phyloP scores from a whole-genome alignment of 1,140 invertebrate genomes.

The Aphaenogaster ashmeadi region DNA sequence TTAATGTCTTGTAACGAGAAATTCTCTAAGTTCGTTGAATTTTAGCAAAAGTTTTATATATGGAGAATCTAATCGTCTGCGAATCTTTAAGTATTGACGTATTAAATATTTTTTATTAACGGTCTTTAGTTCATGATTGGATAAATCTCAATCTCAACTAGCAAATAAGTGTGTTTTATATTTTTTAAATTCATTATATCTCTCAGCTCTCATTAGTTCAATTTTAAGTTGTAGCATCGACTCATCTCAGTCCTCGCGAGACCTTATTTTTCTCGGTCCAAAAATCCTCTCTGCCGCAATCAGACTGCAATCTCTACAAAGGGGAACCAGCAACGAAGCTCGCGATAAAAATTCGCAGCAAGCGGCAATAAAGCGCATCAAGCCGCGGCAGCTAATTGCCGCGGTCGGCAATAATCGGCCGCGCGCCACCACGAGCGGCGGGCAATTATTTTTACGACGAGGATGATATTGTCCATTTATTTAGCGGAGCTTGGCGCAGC shows the following conservation, averaged over 20 bases:
- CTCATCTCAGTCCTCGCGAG: not conserved
- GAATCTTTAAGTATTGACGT: not conserved
- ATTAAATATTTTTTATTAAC: not conserved
- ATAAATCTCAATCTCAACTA: not conserved
- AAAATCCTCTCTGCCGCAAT: conserved; percentile 45
- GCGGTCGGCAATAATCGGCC: conserved; percentile 73
- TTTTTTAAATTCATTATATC: not conserved
- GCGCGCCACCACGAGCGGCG: conserved; percentile 55
- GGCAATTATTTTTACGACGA: conserved; percentile 77
- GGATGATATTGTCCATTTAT: conserved; percentile 78
- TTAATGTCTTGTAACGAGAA: not conserved
- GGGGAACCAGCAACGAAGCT: conserved; percentile 41
- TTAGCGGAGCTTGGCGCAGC: conserved; percentile 67
- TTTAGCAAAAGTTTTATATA: not conserved
- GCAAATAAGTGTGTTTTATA: not conserved
- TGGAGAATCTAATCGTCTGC: not conserved
- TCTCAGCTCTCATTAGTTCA: not conserved
- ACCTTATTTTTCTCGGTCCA: conserved; percentile 44
- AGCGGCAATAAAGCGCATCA: conserved; percentile 76
- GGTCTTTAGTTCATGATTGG: not conserved
- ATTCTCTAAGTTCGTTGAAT: not conserved
- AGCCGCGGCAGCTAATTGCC: conserved; percentile 75
- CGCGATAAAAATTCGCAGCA: conserved; percentile 73
- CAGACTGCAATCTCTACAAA: conserved; percentile 38
- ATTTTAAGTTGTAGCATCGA: conserved; percentile 10